Conservation (phyloP, 1,140 invertebrate species). For the Tetramorium parvispinum region DNA sequence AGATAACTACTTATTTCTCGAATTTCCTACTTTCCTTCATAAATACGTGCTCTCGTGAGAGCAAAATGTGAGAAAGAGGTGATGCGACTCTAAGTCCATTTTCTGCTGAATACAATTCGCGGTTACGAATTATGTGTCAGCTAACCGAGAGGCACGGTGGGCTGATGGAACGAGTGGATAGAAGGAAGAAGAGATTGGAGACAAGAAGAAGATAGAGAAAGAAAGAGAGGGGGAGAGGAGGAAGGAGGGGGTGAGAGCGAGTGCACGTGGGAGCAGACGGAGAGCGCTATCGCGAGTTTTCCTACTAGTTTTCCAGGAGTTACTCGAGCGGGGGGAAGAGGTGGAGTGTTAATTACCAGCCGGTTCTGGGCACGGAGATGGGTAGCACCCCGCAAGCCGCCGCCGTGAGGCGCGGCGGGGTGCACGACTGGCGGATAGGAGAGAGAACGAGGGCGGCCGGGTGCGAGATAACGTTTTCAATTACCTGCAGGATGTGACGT, state of each 20-base stretch:
- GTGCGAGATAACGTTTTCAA: conserved; percentile 86
- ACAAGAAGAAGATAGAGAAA: conserved; percentile 49
- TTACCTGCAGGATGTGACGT: conserved; percentile 86
- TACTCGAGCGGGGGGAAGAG: conserved; percentile 71
- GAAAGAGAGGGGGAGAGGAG: neutral
- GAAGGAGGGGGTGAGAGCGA: conserved; percentile 45
- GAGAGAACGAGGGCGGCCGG: conserved; percentile 63
- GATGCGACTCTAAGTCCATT: conserved; percentile 71
- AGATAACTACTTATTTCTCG: conserved; percentile 20
- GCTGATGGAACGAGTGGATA: conserved; percentile 57
- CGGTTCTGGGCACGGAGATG: conserved; percentile 67
- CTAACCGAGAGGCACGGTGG: conserved; percentile 54
- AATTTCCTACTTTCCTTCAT: conserved; percentile 54
- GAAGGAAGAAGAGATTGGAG: conserved; percentile 39
- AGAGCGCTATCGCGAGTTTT: conserved; percentile 80
- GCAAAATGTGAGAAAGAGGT: conserved; percentile 52
- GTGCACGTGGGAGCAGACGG: conserved; percentile 58
- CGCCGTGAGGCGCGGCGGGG: conserved; percentile 12
- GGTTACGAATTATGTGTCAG: conserved; percentile 73
- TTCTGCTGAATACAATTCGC: conserved; percentile 76
- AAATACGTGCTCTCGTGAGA: conserved; percentile 64
- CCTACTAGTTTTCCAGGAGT: conserved; percentile 81
- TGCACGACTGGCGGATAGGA: conserved; percentile 46
- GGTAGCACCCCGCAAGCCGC: conserved; percentile 49
- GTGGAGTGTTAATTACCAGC: conserved; percentile 83